Conservation (phyloP, 2,797 vertebrate species). For the Buphagus erythrorhynchus region DNA sequence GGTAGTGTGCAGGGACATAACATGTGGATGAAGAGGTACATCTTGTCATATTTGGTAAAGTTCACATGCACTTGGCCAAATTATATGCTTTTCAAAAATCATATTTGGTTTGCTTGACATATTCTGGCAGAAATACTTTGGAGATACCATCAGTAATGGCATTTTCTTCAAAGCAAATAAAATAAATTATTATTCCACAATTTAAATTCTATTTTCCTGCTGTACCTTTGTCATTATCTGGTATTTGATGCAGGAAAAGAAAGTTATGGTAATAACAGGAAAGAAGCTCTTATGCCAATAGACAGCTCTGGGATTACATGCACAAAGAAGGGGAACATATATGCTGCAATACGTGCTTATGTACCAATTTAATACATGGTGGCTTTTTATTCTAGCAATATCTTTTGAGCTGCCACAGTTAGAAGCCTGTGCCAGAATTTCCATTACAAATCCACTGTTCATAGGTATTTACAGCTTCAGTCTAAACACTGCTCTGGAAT, state of each 20-base stretch:
- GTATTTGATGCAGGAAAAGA: neutral
- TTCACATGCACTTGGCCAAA: neutral
- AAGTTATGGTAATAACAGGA: neutral
- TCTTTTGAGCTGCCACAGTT: neutral
- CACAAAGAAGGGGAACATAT: neutral
- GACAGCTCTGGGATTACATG: neutral
- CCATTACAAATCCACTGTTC: slow-evolving; percentile 47
- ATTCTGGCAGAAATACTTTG: neutral
- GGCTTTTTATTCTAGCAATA: slow-evolving; percentile 17
- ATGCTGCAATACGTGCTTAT: neutral
- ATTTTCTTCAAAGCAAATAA: neutral
- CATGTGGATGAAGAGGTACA: neutral
- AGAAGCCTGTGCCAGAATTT: slow-evolving; percentile 17
- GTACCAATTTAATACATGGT: neutral
- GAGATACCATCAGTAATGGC: neutral
- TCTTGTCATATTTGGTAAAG: neutral
- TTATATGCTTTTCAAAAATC: neutral
- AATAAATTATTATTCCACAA: neutral
- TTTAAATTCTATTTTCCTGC: neutral
- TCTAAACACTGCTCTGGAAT: slow-evolving; percentile 24
- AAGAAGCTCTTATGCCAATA: neutral
- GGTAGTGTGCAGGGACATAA: neutral
- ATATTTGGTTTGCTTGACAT: neutral
- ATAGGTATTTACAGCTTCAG: slow-evolving; percentile 21
- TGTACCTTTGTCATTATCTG: neutral